Conservation (phyloP, 2,797 vertebrate genomes). For the Anas capensis region DNA sequence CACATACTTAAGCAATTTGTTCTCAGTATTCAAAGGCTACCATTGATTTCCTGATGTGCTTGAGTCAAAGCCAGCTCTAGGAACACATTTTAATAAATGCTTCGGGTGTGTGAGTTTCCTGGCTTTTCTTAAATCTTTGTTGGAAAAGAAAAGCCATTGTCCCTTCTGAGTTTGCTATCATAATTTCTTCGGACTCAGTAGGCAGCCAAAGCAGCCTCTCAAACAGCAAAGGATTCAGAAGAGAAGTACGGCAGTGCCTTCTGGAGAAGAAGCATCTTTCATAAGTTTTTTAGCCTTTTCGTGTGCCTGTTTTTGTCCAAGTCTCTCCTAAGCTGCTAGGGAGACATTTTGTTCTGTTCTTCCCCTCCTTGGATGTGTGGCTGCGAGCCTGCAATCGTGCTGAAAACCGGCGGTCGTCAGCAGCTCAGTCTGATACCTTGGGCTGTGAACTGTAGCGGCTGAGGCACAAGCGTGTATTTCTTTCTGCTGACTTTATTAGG, state of each 20-base stretch:
- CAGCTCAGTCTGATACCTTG: neutral
- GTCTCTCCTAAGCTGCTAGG: neutral
- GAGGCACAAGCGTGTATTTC: slow-evolving; percentile 41
- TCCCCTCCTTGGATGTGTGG: neutral
- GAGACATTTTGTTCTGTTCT: slow-evolving; percentile 41
- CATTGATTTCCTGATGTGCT: neutral
- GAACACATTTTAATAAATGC: neutral
- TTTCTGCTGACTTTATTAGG: slow-evolving; percentile 64
- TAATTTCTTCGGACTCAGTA: neutral
- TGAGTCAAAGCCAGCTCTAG: neutral
- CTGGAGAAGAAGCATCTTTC: neutral
- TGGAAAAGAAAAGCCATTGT: slow-evolving; percentile 26
- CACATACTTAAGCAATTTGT: neutral
- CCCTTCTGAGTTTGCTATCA: neutral
- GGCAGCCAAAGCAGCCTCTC: neutral
- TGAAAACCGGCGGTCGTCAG: neutral
- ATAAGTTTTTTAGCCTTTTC: neutral
- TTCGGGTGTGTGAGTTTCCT: slow-evolving; percentile 48
- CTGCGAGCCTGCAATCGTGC: neutral
- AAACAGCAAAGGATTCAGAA: neutral
- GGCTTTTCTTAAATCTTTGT: neutral
- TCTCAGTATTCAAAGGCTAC: slow-evolving; percentile 19
- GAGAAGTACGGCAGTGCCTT: neutral
- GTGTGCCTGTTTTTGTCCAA: neutral
- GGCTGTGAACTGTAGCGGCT: neutral